Conservation (phyloP, 2,797 vertebrate species). For the Lepus townsendii region DNA sequence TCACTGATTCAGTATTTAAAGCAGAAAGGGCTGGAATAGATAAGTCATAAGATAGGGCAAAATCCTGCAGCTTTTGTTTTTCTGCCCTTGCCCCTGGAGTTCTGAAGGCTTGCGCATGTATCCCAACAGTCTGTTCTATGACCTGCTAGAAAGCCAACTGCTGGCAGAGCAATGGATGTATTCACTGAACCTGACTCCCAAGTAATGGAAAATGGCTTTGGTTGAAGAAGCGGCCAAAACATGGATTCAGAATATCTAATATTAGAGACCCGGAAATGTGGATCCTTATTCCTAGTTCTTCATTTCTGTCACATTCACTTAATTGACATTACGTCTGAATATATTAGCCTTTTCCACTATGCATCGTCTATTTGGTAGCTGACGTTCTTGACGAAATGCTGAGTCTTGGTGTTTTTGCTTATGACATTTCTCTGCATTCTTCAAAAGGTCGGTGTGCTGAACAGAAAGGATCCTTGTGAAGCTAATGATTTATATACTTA, state of each 20-base stretch:
- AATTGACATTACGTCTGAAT: conserved; percentile 45
- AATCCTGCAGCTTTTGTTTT: neutral
- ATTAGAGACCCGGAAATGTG: conserved; percentile 49
- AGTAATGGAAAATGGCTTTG: conserved; percentile 51
- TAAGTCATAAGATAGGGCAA: neutral
- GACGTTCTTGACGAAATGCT: conserved; percentile 47
- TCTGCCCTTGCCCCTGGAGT: neutral
- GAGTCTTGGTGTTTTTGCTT: conserved; percentile 59
- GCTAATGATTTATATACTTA: conserved; percentile 68
- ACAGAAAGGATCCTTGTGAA: conserved; percentile 61
- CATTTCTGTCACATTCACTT: conserved; percentile 53
- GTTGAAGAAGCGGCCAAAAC: conserved; percentile 62
- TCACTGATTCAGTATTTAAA: neutral
- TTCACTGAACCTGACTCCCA: neutral
- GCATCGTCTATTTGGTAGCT: conserved; percentile 5
- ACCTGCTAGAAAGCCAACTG: neutral
- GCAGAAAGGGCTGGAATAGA: neutral
- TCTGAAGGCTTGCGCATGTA: neutral
- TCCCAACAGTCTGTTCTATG: neutral
- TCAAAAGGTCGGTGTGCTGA: conserved; percentile 45
- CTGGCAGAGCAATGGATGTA: neutral
- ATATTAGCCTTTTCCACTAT: conserved; percentile 42
- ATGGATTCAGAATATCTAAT: neutral
- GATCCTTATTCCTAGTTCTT: conserved; percentile 17
- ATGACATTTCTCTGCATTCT: conserved; percentile 56